Evolutionary conservation across 2,888 invertebrate genomes (phyloP).

Genomic region (Rhingia rostrata): DNA sequence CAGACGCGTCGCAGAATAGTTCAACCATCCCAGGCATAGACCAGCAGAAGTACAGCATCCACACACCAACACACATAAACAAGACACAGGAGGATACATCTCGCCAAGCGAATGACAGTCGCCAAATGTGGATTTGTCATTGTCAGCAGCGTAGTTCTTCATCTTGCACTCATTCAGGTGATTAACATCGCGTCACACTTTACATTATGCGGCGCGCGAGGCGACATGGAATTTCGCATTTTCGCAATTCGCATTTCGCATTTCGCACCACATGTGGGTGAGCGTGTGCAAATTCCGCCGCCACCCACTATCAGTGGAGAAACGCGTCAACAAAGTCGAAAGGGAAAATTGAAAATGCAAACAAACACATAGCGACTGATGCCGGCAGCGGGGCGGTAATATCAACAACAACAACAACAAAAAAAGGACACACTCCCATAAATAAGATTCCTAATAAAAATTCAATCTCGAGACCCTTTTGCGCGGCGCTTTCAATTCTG

Average conservation of each 20-base stretch:
- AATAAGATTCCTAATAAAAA: constrained; percentile 75
- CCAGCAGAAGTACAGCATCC: constrained; percentile 15
- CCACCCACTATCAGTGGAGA: constrained; percentile 43
- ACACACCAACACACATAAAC: constrained; percentile 3
- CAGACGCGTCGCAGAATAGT: constrained; percentile 53
- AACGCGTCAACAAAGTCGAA: constrained; percentile 65
- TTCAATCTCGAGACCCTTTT: constrained; percentile 72
- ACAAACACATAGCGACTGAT: constrained; percentile 43
- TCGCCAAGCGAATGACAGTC: constrained; percentile 68
- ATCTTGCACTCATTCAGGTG: constrained; percentile 80
- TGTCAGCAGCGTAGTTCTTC: constrained; percentile 81
- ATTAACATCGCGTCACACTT: constrained; percentile 79
- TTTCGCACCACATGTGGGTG: constrained; percentile 47
- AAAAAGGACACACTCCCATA: constrained; percentile 67
- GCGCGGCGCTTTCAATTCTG: constrained; percentile 64
- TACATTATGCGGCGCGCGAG: constrained; percentile 70
- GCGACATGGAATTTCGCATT: constrained; percentile 73
- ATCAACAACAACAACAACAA: not conserved
- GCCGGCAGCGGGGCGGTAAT: constrained; percentile 27
- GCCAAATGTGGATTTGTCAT: constrained; percentile 82
- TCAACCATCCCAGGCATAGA: constrained; percentile 37
- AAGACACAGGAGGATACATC: constrained; percentile 27
- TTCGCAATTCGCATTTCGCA: constrained; percentile 38
- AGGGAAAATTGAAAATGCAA: constrained; percentile 63
- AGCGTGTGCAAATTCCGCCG: constrained; percentile 61